Base-by-base conservation (phyloP, 1,140 invertebrate genomes). In the Procambarus virginalis region DNA sequence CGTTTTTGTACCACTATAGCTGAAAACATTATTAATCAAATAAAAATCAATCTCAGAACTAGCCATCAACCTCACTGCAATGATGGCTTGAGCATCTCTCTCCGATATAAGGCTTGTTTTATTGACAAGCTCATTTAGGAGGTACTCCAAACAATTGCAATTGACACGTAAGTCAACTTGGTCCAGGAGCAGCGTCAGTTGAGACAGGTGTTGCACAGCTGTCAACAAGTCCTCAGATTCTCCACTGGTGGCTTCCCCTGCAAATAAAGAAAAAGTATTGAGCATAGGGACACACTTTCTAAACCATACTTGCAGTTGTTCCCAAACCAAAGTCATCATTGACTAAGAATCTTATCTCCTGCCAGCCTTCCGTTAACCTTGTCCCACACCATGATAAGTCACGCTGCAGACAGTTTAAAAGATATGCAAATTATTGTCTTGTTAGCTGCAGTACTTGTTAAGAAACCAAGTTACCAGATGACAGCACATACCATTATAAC, bases 141-240 rank as follows among this genome's bases (percentile, higher is more conserved):
- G 94, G 93, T 96, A 97, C 92, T 98, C 96, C 12, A 99, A 94
- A 93, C 96, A 97, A 92, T 98, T 98, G 93, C 97, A 98, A 75
- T 96, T 97, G 93, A 96, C 97, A 92, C 97, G 97, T 0, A 96
- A 96, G 93, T 99, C 98, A 94, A 98, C 96, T 82, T 97, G 96
- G 94, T 99, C 98, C 5, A 99, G 94, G 6, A 98, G 93, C 1
- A 98, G 96, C 73, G 96, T 96, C 93, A 97, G 97, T 93, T 97
- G 96, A 0, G 98, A 93, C 10, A 98, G 93, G 75, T 97, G 94
- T 93, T 98, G 97, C 92, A 99, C 95, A 0, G 97, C 97, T 93
- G 96, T 96, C 49, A 97, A 95, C 68, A 98, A 94, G 92, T 98
- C 97, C 77, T 96, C 95, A 22, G 96, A 96, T 79, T 94, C 94